A percentile compares a stretch with the other conserved stretches of the same genome.
These are phyloP conservation scores for Labrus mixtus DNA, from an alignment of 2,113 vertebrate species.

Conservation along the genomic window DNA sequence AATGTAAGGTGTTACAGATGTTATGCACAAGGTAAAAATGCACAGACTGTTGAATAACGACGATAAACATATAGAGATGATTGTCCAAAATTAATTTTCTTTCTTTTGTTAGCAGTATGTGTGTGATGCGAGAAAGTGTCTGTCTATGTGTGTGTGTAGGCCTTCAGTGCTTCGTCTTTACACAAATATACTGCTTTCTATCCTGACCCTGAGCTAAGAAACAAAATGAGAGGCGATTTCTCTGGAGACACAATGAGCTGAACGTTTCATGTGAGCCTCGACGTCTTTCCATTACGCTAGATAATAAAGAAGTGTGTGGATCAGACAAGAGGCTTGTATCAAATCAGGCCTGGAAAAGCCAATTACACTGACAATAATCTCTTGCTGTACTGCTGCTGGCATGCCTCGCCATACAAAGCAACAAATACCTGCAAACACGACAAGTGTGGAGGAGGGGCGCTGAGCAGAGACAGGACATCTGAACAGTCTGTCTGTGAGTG, in stretches of 20 bases:
- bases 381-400: constrained; percentile 75
- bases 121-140: background rate
- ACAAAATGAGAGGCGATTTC: constrained; percentile 56
- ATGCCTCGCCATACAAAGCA: constrained; percentile 68
- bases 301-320: constrained; percentile 78
- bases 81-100: background rate
- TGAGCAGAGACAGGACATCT: constrained; percentile 32
- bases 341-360: constrained; percentile 81
- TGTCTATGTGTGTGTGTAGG: background rate
- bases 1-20: background rate
- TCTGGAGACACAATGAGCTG: constrained; percentile 58
- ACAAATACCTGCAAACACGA: constrained; percentile 66
- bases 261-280: constrained; percentile 69
- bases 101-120: background rate
- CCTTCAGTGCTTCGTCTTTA: background rate
- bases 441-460: background rate
- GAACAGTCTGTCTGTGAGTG: constrained; percentile 26
- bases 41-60: background rate
- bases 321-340: constrained; percentile 80
- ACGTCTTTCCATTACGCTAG: constrained; percentile 74
- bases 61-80: background rate
- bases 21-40: background rate
- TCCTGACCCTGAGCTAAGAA: constrained; percentile 39
- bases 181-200: constrained; percentile 20
- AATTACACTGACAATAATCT: constrained; percentile 84